Base-by-base conservation (phyloP, 2,888 invertebrate genomes). In the Euplagia quadripunctaria region DNA sequence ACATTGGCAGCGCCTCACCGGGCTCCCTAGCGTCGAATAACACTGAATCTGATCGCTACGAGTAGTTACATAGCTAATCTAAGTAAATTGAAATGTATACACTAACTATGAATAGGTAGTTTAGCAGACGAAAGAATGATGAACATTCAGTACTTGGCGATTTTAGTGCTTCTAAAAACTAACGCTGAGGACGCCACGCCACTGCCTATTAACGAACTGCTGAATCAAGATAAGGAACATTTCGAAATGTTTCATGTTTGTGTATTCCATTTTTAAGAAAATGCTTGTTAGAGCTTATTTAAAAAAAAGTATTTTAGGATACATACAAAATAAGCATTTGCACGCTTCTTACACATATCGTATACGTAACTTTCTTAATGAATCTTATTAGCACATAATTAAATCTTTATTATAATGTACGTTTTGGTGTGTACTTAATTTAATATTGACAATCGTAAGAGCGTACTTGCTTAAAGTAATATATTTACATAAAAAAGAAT, bases 11-110 rank as follows among this genome's bases (percentile, higher is more conserved):
- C 69, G 68, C 65, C 65, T 69, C 63, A 61, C 41, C 58, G 68
- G 61, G 69, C 46, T 51, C 68, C 42, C 69, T 65, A 71, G 74
- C 74, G 80, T 75, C 77, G 66, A 72, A 75, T 79, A 80, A 79
- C 80, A 80, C 82, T 80, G 80, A 71, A 82, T 81, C 79, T 82
- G 86, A 86, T 86, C 82, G 87, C 90, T 91, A 91, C 90, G 84
- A 85, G 85, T 88, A 92, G 87, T 90, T 89, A 91, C 88, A 91
- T 85, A 91, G 90, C 90, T 94, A 93, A 89, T 90, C 92, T 92
- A 93, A 91, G 88, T 90, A 89, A 90, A 91, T 92, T 90, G 89
- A 93, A 93, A 93, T 91, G 91, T 94, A 89, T 91, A 92, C 82
- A 86, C 92, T 94, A 93, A 91, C 90, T 94, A 94, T 91, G 89